These are phyloP conservation scores for Cacatua alba DNA, from an alignment of 2,113 vertebrate genomes.

Conservation along the genomic window DNA sequence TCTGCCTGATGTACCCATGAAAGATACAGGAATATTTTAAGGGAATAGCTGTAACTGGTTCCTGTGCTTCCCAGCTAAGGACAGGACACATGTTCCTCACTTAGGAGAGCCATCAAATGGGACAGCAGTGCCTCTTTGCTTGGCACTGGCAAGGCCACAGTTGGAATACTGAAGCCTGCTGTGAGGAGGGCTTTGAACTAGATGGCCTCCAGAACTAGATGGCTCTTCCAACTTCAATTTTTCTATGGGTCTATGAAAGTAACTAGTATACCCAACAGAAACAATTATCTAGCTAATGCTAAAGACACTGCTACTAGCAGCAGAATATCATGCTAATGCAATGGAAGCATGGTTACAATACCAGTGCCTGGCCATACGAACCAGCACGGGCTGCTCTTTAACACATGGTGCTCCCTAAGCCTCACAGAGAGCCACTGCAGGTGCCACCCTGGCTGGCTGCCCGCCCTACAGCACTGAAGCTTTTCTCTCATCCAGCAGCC, in stretches of 20 bases:
- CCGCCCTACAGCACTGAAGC: fast-evolving
- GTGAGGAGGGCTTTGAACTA: background rate
- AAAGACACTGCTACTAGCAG: background rate
- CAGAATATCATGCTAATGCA: background rate
- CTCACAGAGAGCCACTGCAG: background rate
- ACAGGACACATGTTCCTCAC: background rate
- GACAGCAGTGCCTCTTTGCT: background rate
- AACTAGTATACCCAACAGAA: background rate
- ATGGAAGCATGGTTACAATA: background rate
- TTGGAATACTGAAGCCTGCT: background rate
- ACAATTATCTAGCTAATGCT: background rate
- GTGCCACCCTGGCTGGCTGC: background rate
- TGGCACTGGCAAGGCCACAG: background rate
- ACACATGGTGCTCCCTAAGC: fast-evolving
- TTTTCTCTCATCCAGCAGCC: background rate
- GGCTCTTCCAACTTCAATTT: background rate
- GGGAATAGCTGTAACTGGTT: background rate
- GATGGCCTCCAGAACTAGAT: background rate
- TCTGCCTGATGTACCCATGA: background rate
- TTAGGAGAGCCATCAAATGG: background rate
- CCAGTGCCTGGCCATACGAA: no score
- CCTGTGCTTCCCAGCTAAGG: background rate
- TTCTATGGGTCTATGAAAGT: background rate
- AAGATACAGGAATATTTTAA: background rate
- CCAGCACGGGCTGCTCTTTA: background rate